phyloP scores from a whole-genome alignment of 2,888 invertebrate species.

The Proisotoma minuta region DNA sequence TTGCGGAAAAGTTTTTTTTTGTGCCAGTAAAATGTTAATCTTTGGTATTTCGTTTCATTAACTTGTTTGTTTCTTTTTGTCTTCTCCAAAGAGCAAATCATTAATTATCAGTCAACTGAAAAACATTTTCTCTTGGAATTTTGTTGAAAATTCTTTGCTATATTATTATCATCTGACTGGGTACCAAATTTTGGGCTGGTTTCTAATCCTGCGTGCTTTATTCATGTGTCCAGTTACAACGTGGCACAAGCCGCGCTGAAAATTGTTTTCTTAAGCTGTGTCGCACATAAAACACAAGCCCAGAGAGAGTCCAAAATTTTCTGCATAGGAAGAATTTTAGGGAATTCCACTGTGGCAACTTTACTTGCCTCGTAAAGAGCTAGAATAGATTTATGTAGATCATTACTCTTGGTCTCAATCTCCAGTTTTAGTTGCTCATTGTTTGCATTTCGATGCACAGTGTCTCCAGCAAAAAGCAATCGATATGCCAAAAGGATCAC shows the following conservation, averaged over 20 bases:
- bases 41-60: too few relatives aligned
- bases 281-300: slow-evolving; percentile 34
- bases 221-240: not conserved
- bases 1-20: too few relatives aligned
- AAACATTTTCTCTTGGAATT: not conserved
- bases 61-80: too few relatives aligned
- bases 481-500: slow-evolving; percentile 90
- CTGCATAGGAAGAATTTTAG: slow-evolving; percentile 42
- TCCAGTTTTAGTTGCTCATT: slow-evolving; percentile 55
- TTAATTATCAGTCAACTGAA: too few relatives aligned
- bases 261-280: slow-evolving; percentile 42
- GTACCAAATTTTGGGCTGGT: not conserved
- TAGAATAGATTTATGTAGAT: slow-evolving; percentile 40
- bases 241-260: slow-evolving; percentile 29
- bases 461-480: slow-evolving; percentile 89
- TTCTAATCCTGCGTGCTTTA: not conserved
- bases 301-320: slow-evolving; percentile 40
- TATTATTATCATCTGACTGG: not conserved
- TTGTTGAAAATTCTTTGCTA: not conserved
- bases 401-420: slow-evolving; percentile 40
- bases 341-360: slow-evolving; percentile 39
- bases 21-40: too few relatives aligned
- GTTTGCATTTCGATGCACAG: slow-evolving; percentile 77
- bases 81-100: too few relatives aligned
- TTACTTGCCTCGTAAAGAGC: slow-evolving; percentile 40